These are phyloP conservation scores for Pseudopleuronectes americanus DNA, from an alignment of 2,797 vertebrate genomes.

Conservation along the genomic window DNA sequence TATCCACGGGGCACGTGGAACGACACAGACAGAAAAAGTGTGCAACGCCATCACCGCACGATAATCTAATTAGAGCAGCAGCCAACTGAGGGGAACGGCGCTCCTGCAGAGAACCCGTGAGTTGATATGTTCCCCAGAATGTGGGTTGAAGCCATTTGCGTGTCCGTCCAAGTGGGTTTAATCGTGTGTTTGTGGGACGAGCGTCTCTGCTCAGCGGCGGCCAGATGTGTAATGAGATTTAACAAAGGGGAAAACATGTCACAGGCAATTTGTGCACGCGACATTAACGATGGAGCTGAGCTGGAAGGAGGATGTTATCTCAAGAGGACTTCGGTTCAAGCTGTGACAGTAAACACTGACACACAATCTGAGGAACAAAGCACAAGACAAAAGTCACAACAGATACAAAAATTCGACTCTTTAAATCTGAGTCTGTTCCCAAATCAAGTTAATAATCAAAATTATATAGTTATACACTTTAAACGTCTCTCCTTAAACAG, in stretches of 20 bases:
- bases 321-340: too few relatives aligned
- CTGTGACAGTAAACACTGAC: too few relatives aligned
- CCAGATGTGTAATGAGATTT: slow-evolving; percentile 51
- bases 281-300: slow-evolving; percentile 2
- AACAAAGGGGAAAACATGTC: slow-evolving; percentile 27
- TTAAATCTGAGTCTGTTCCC: too few relatives aligned
- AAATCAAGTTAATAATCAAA: too few relatives aligned
- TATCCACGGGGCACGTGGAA: slow-evolving; percentile 1
- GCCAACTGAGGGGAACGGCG: neutral
- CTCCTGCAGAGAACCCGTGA: slow-evolving; percentile 12
- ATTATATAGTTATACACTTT: too few relatives aligned
- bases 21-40: slow-evolving; percentile 3
- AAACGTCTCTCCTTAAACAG: too few relatives aligned
- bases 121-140: slow-evolving; percentile 1
- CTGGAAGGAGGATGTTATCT: neutral
- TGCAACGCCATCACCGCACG: slow-evolving; percentile 13
- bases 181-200: slow-evolving; percentile 10
- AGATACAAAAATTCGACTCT: neutral
- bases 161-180: slow-evolving; percentile 1
- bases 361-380: neutral
- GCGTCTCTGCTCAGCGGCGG: slow-evolving; percentile 30
- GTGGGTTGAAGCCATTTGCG: slow-evolving; percentile 10
- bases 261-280: slow-evolving; percentile 14
- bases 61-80: slow-evolving; percentile 35
- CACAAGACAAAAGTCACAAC: neutral